phyloP scores from a whole-genome alignment of 2,888 invertebrate genomes.

The Lomographa bimaculata region DNA sequence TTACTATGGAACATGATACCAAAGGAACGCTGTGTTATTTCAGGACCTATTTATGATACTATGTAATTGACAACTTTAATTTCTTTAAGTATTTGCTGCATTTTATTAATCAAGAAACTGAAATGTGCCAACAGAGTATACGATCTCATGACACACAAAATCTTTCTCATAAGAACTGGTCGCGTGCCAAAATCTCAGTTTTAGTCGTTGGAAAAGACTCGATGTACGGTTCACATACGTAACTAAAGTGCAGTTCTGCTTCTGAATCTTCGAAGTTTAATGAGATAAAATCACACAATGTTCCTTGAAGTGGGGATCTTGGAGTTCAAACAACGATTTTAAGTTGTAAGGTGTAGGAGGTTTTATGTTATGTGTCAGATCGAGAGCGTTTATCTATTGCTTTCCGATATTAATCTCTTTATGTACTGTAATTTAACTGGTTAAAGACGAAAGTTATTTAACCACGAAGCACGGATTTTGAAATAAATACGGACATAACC shows the following conservation, averaged over 20 bases:
- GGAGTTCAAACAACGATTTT: conserved; percentile 6
- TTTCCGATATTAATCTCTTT: too few species aligned
- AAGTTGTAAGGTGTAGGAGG: conserved; percentile 12
- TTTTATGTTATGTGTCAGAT: conserved; percentile 4
- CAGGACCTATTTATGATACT: background rate
- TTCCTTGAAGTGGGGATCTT: conserved; percentile 3
- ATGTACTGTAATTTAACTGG: too few species aligned
- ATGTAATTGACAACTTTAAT: too few species aligned
- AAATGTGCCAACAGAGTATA: conserved; percentile 1
- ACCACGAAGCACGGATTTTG: too few species aligned
- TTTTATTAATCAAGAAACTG: too few species aligned
- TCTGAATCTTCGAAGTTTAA: conserved; percentile 14
- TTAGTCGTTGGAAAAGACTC: conserved; percentile 11
- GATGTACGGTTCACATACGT: conserved; percentile 10
- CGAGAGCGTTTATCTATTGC: too few species aligned
- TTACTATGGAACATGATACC: conserved; percentile 6
- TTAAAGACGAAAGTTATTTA: too few species aligned
- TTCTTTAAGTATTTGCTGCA: too few species aligned
- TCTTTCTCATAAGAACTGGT: conserved; percentile 23
- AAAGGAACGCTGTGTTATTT: too few species aligned
- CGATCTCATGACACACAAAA: conserved; percentile 15
- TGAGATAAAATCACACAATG: conserved; percentile 19
- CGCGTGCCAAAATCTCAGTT: conserved; percentile 21
- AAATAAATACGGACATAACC: too few species aligned
- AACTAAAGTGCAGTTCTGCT: conserved; percentile 5